phyloP scores from a whole-genome alignment of 2,888 invertebrate genomes.

The Drosophila neonasuta region DNA sequence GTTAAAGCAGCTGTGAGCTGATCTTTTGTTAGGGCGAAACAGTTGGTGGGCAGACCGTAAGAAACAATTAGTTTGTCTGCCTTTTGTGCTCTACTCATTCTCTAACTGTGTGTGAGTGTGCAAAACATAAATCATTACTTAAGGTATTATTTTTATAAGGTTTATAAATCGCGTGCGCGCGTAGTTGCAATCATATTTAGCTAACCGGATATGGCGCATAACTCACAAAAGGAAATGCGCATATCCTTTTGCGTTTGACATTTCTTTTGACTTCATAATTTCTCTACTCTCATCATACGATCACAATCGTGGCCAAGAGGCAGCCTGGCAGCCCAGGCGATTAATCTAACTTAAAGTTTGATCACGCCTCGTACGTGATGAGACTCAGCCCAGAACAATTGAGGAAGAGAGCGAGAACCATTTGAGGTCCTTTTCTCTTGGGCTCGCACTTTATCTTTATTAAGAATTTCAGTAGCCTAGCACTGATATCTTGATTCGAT shows the following conservation, averaged over 20 bases:
- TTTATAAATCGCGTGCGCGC: slow-evolving; percentile 37
- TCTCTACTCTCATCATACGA: slow-evolving; percentile 13
- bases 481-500: slow-evolving; percentile 76
- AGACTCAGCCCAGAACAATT: slow-evolving; percentile 44
- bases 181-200: slow-evolving; percentile 67
- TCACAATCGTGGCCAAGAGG: slow-evolving; percentile 1
- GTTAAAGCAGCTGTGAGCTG: slow-evolving; percentile 51
- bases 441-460: slow-evolving; percentile 74
- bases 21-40: slow-evolving; percentile 43
- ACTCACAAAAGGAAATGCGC: slow-evolving; percentile 76
- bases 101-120: slow-evolving; percentile 15
- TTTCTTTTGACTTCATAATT: slow-evolving; percentile 63
- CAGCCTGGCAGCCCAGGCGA: slow-evolving; percentile 36
- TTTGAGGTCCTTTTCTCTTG: slow-evolving; percentile 31
- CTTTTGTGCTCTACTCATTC: slow-evolving; percentile 5
- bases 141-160: slow-evolving; percentile 15
- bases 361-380: slow-evolving; percentile 75
- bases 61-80: slow-evolving; percentile 43
- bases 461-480: slow-evolving; percentile 79
- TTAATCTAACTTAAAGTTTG: slow-evolving; percentile 78
- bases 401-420: slow-evolving; percentile 34
- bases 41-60: slow-evolving; percentile 50
- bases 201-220: slow-evolving; percentile 73
- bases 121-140: slow-evolving; percentile 49
- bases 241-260: slow-evolving; percentile 75